phyloP scores from a whole-genome alignment of 2,888 invertebrate species.

The Apamea crenata region DNA sequence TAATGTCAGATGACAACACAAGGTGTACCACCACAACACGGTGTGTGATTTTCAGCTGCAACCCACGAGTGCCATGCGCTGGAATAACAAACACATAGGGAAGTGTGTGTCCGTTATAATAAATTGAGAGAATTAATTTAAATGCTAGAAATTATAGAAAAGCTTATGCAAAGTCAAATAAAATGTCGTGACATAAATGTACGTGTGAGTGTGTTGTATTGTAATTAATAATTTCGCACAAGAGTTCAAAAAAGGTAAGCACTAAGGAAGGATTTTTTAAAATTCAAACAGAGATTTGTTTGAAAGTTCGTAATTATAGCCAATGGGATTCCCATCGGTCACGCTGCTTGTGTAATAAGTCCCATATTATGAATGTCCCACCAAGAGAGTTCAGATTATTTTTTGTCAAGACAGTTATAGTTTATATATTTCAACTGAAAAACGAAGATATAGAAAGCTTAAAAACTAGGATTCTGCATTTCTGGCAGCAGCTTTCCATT shows the following conservation, averaged over 20 bases:
- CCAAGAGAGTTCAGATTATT: not conserved
- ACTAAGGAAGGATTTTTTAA: not conserved
- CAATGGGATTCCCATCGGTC: not conserved
- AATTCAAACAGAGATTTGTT: not conserved
- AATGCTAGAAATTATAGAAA: no score
- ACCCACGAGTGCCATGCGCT: no score
- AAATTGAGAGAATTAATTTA: no score
- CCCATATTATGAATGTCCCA: not conserved
- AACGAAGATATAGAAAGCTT: not conserved
- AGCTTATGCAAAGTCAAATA: no score
- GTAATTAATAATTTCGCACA: no score
- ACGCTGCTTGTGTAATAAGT: not conserved
- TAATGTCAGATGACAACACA: no score
- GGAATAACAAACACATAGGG: no score
- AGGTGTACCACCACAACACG: no score
- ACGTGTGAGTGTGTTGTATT: no score
- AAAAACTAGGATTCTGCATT: constrained; percentile 7
- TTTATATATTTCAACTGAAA: not conserved
- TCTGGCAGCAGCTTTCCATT: not conserved
- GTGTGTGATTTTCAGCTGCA: no score
- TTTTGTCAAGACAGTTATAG: not conserved
- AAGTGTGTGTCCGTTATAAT: no score
- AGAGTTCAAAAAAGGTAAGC: not conserved
- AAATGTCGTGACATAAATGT: no score
- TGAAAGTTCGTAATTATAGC: not conserved